A percentile compares a stretch with the other conserved stretches of the same genome.
These are phyloP conservation scores for Chiridota heheva DNA, from an alignment of 35 echinoderm and acorn worm genomes.

Conservation along the genomic window DNA sequence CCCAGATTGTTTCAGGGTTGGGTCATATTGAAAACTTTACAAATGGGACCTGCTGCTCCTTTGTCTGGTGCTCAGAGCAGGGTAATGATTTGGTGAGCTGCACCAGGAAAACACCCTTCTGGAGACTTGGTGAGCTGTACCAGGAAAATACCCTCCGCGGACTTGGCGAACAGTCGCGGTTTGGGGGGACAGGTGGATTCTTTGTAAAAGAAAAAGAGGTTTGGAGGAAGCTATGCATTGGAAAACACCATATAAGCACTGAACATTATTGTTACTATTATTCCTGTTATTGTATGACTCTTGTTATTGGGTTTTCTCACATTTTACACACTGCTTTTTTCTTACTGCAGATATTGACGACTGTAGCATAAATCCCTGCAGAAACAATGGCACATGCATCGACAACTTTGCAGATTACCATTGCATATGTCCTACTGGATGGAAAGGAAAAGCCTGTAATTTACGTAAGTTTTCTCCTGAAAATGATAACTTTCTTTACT, in stretches of 20 bases:
- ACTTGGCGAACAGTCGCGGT: conserved; percentile 6
- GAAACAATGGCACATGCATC: conserved; percentile 73
- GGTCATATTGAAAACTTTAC: no score
- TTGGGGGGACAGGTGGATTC: background rate
- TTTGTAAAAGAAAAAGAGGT: background rate
- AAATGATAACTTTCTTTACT: background rate
- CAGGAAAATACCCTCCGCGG: background rate
- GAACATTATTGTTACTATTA: background rate
- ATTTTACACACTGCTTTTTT: background rate
- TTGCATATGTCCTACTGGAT: conserved; percentile 50
- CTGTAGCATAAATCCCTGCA: conserved; percentile 60
- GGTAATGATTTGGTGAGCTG: no score
- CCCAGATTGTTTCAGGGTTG: no score
- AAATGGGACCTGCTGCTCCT: no score
- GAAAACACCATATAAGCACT: background rate
- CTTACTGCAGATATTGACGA: conserved; percentile 71
- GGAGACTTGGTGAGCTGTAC: no score
- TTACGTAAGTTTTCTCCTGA: conserved; percentile 66
- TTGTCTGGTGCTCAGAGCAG: no score
- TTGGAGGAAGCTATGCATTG: background rate
- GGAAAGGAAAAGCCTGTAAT: conserved; percentile 90
- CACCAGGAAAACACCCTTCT: no score
- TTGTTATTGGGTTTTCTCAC: background rate
- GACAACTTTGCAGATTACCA: conserved; percentile 53
- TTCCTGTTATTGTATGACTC: background rate